Percentiles rank a stretch among this genome's conserved stretches.
phyloP scores from a whole-genome alignment of 2,797 vertebrate species.

The Cetoscarus ocellatus region DNA sequence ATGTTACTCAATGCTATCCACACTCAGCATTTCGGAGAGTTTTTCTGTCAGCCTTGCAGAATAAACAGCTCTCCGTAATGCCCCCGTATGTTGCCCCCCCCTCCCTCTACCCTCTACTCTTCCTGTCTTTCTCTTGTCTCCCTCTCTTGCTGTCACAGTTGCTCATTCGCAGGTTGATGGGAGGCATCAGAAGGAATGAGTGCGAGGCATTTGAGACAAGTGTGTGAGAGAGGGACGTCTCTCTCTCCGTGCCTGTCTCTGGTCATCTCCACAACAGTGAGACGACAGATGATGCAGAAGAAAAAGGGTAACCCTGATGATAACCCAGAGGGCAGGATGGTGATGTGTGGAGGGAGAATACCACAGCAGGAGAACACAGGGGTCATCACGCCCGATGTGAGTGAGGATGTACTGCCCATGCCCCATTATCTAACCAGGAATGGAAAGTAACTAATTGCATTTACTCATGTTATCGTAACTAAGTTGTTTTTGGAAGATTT shows the following conservation, averaged over 20 bases:
- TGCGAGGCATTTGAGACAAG: constrained; percentile 75
- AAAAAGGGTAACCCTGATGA: constrained; percentile 60
- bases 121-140: constrained; percentile 60
- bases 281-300: constrained; percentile 69
- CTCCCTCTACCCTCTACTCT: constrained; percentile 54
- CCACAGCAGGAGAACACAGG: constrained; percentile 29
- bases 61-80: constrained; percentile 77
- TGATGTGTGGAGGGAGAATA: constrained; percentile 38
- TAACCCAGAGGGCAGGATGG: constrained; percentile 72
- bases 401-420: constrained; percentile 71
- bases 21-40: constrained; percentile 75
- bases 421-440: constrained; percentile 67
- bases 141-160: constrained; percentile 74
- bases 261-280: constrained; percentile 63
- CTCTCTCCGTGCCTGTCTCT: constrained; percentile 71
- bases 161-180: constrained; percentile 79
- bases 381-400: constrained; percentile 69
- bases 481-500: no score
- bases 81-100: constrained; percentile 55
- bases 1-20: constrained; percentile 72
- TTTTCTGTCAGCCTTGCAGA: constrained; percentile 84
- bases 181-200: constrained; percentile 80
- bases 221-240: constrained; percentile 71
- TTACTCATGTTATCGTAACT: no score
- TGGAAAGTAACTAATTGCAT: no score